A percentile compares a stretch with the other conserved stretches of the same genome.
phyloP scores from a whole-genome alignment of 2,113 vertebrate genomes.

The Myotis davidii region DNA sequence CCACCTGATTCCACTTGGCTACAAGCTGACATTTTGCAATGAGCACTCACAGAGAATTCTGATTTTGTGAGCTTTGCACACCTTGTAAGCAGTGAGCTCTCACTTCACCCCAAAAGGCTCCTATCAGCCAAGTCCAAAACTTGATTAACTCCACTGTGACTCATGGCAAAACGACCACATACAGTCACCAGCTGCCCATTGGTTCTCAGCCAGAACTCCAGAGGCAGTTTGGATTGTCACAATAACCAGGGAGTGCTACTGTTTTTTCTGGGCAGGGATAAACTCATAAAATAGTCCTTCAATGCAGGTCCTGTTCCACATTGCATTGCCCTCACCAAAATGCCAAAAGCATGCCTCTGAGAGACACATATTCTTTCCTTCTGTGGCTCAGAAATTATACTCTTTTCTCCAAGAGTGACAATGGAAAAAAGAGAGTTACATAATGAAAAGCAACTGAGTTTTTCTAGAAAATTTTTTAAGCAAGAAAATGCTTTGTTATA shows the following conservation, averaged over 20 bases:
- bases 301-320: not conserved
- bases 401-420: not conserved
- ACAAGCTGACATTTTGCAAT: not conserved
- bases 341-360: not conserved
- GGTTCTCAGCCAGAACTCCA: not conserved
- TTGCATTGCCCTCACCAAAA: not conserved
- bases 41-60: not conserved
- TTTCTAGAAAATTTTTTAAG: not conserved
- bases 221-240: not conserved
- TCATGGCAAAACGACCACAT: not conserved
- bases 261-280: not conserved
- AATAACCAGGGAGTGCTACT: not conserved
- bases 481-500: slow-evolving; percentile 39
- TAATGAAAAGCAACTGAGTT: slow-evolving; percentile 47
- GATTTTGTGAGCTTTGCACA: not conserved
- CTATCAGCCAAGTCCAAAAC: not conserved
- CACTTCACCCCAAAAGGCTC: not conserved
- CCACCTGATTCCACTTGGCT: not conserved
- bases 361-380: not conserved
- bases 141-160: not conserved
- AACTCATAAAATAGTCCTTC: not conserved
- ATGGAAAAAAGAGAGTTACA: not conserved
- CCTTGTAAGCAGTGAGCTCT: not conserved
- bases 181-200: not conserved
- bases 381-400: not conserved